Evolutionary conservation across 2,888 invertebrate genomes (phyloP).

Genomic region (Drosophila buzzatii): DNA sequence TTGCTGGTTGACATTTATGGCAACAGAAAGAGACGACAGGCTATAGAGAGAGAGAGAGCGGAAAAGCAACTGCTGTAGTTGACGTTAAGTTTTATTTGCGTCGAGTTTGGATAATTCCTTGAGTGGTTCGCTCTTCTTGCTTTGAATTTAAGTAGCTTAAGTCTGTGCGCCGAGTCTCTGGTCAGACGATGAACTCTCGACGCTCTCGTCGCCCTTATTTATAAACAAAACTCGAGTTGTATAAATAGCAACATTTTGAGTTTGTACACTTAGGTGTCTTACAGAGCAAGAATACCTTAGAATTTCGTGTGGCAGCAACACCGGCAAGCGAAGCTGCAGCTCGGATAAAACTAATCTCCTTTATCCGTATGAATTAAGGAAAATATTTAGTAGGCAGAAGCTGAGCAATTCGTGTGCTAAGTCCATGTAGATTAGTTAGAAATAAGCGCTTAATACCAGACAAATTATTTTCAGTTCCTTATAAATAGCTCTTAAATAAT

Average conservation of each 20-base stretch:
- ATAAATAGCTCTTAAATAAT: not conserved
- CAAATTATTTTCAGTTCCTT: not conserved
- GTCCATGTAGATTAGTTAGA: not conserved
- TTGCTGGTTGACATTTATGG: constrained; percentile 59
- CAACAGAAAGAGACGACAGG: not conserved
- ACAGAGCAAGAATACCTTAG: not conserved
- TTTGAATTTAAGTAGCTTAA: constrained; percentile 69
- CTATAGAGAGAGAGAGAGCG: not conserved
- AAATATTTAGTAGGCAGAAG: not conserved
- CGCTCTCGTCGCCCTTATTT: constrained; percentile 17
- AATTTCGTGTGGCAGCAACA: not conserved
- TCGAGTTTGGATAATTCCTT: constrained; percentile 49
- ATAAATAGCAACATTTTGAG: constrained; percentile 8
- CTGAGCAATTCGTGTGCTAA: constrained; percentile 1
- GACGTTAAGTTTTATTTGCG: constrained; percentile 62
- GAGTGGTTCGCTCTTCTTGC: constrained; percentile 51
- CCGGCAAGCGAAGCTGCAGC: not conserved
- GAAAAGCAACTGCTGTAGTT: constrained; percentile 36
- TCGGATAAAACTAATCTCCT: not conserved
- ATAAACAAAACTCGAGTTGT: constrained; percentile 4
- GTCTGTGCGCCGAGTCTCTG: constrained; percentile 9
- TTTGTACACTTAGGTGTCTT: not conserved
- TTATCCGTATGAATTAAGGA: not conserved
- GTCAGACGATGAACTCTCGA: constrained; percentile 7
- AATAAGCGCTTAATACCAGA: not conserved